Evolutionary conservation across 2,797 vertebrate species (phyloP).

Genomic region (Urocyon cinereoargenteus): DNA sequence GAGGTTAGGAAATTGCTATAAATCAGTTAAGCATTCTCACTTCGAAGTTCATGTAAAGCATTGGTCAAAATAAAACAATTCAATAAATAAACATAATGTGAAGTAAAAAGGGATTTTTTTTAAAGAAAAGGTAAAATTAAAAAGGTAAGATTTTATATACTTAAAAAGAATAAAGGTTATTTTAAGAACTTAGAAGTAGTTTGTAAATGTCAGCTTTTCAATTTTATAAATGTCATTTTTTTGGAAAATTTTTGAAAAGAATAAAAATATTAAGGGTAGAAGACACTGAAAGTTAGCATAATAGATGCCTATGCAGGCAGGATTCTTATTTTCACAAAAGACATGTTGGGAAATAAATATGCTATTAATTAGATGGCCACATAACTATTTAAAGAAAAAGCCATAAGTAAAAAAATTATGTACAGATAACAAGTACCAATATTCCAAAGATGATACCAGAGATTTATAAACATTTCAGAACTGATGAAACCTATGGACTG

Average conservation of each 20-base stretch:
- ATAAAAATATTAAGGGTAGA: not conserved
- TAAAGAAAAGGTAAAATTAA: not conserved
- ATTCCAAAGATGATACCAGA: not conserved
- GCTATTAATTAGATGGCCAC: not conserved
- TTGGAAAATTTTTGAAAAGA: slow-evolving; percentile 9
- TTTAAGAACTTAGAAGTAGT: not conserved
- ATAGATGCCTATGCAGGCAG: not conserved
- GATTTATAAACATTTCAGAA: not conserved
- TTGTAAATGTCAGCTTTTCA: not conserved
- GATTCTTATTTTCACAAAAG: slow-evolving; percentile 28
- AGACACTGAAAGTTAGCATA: not conserved
- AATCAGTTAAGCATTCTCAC: not conserved
- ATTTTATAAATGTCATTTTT: too few species aligned
- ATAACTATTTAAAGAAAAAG: slow-evolving; percentile 33
- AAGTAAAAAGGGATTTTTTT: slow-evolving; percentile 47
- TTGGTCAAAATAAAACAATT: not conserved
- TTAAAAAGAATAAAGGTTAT: not conserved
- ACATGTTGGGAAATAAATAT: slow-evolving; percentile 19
- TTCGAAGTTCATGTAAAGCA: not conserved
- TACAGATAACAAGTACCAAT: not conserved
- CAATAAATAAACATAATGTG: slow-evolving; percentile 6
- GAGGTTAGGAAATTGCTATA: not conserved
- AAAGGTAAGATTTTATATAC: not conserved
- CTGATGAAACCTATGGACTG: not conserved
- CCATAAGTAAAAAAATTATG: not conserved